A percentile compares a stretch with the other conserved stretches of the same genome.
These are phyloP conservation scores for Porites evermanni DNA, from an alignment of 92 coral and sea anemone species.

Conservation along the genomic window DNA sequence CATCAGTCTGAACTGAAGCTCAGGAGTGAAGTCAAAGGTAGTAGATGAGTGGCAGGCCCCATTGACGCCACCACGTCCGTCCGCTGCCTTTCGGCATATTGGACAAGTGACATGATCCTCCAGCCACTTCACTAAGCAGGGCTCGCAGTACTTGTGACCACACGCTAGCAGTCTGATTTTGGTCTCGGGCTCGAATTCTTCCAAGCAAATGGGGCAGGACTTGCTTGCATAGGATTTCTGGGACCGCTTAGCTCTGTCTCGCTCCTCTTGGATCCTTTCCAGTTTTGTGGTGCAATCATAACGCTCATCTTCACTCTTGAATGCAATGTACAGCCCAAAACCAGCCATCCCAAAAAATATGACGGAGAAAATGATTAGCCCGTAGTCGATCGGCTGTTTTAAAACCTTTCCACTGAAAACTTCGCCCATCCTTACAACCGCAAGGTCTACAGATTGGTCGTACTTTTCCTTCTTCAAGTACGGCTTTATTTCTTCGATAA, in stretches of 20 bases:
- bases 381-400: conserved; percentile 27
- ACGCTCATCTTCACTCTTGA: conserved; percentile 54
- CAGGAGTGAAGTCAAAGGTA: conserved; percentile 72
- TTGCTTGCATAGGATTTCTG: conserved; percentile 62
- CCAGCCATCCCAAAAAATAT: conserved; percentile 47
- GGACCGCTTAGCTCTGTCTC: conserved; percentile 68
- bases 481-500: conserved; percentile 78
- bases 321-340: conserved; percentile 18
- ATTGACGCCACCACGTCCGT: conserved; percentile 36
- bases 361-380: conserved; percentile 45
- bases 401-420: conserved; percentile 81
- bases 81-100: conserved; percentile 84
- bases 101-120: conserved; percentile 89
- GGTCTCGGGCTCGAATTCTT: conserved; percentile 73
- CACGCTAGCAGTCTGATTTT: conserved; percentile 69
- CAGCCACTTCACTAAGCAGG: conserved; percentile 83
- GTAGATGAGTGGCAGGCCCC: conserved; percentile 13
- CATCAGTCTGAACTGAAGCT: conserved; percentile 76
- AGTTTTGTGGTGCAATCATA: conserved; percentile 69
- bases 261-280: conserved; percentile 74
- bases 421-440: conserved; percentile 71
- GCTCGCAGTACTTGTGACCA: conserved; percentile 95
- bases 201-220: conserved; percentile 92
- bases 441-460: conserved; percentile 67
- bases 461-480: conserved; percentile 54